A percentile compares a stretch with the other conserved stretches of the same genome.
These are phyloP conservation scores for Epinephelus malabaricus DNA, from an alignment of 2,797 vertebrate genomes.

Conservation along the genomic window DNA sequence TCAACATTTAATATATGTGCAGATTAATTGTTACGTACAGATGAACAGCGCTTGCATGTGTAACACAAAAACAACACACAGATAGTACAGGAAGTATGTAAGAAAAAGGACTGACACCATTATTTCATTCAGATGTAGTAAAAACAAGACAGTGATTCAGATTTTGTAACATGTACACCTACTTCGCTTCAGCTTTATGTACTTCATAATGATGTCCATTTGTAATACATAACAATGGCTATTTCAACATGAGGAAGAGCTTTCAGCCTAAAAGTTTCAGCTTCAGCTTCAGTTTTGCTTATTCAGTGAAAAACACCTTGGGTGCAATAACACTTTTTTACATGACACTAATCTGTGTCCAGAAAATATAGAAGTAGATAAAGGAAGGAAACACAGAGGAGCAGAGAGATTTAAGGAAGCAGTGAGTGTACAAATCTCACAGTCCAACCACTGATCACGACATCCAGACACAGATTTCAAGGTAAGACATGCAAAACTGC, in stretches of 20 bases:
- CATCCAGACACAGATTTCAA: constrained; percentile 2
- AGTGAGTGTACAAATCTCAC: not conserved
- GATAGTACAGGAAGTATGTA: not conserved
- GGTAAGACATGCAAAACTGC: constrained; percentile 47
- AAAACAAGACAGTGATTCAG: not conserved
- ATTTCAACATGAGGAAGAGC: not conserved
- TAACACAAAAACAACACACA: not conserved
- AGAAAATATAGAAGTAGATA: constrained; percentile 21
- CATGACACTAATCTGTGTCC: not conserved
- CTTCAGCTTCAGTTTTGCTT: not conserved
- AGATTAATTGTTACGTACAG: not conserved
- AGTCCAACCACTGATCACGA: not conserved
- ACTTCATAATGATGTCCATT: not conserved
- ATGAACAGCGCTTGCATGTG: not conserved
- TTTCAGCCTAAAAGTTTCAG: not conserved
- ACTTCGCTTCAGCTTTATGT: not conserved
- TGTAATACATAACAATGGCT: not conserved
- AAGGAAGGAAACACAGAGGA: constrained; percentile 22
- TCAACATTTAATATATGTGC: not conserved
- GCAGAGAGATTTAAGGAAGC: constrained; percentile 27
- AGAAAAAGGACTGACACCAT: not conserved
- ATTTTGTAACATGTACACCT: not conserved
- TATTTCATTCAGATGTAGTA: not conserved
- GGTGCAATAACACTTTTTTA: not conserved
- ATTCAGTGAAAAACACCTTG: not conserved